Conservation (phyloP, 2,113 vertebrate species). For the Pteruthius melanotis region DNA sequence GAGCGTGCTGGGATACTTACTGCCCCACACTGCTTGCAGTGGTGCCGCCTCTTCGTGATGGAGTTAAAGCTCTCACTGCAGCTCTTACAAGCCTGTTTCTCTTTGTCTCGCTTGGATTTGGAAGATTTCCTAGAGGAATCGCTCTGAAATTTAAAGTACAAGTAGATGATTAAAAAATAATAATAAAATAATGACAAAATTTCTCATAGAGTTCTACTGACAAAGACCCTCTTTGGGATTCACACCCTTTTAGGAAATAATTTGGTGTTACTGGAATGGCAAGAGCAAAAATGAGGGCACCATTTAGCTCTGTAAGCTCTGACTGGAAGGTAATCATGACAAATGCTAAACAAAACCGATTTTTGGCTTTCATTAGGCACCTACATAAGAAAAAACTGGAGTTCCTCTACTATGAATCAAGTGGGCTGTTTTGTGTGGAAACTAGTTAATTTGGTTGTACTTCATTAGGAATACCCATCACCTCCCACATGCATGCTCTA, state of each 20-base stretch:
- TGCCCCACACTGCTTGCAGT: slow-evolving; percentile 90
- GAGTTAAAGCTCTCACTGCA: slow-evolving; percentile 91
- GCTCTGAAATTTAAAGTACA: slow-evolving; percentile 40
- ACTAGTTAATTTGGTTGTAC: not conserved
- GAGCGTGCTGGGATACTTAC: slow-evolving; percentile 70
- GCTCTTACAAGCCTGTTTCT: slow-evolving; percentile 91
- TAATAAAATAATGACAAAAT: not conserved
- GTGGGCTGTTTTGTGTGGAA: not conserved
- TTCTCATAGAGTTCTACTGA: not conserved
- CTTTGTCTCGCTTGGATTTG: slow-evolving; percentile 87
- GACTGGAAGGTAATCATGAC: not conserved
- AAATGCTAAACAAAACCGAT: not conserved
- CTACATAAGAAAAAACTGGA: not conserved
- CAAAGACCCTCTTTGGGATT: not conserved
- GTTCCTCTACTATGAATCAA: not conserved
- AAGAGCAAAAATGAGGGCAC: not conserved
- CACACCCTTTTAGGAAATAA: not conserved
- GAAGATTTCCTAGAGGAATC: slow-evolving; percentile 81
- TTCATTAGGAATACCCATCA: not conserved
- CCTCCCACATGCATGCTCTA: not conserved
- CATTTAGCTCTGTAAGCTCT: not conserved
- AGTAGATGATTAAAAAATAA: not conserved
- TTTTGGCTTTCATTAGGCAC: not conserved
- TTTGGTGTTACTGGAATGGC: not conserved
- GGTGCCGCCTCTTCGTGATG: slow-evolving; percentile 92